A percentile compares a stretch with the other conserved stretches of the same genome.
phyloP scores from a whole-genome alignment of 1,140 invertebrate species.

The Galendromus occidentalis region DNA sequence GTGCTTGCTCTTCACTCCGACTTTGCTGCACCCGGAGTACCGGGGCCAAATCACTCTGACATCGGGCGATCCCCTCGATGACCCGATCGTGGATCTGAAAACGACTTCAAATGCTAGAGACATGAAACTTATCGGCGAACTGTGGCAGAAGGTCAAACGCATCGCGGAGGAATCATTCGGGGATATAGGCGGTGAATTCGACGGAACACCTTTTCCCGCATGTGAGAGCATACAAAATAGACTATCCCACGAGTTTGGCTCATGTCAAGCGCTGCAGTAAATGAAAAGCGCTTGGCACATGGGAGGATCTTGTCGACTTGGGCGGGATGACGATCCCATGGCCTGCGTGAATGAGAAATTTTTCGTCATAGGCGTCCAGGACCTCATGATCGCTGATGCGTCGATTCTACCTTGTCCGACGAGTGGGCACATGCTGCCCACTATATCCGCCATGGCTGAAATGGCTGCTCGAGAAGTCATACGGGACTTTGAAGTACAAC shows the following conservation, averaged over 20 bases:
- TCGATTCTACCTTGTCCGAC: not conserved
- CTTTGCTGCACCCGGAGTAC: not conserved
- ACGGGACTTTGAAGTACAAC: too few species aligned
- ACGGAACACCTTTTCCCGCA: not conserved
- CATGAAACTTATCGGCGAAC: not conserved
- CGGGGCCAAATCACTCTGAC: not conserved
- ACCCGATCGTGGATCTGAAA: not conserved
- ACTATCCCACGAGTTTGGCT: not conserved
- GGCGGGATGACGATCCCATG: not conserved
- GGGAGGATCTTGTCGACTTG: not conserved
- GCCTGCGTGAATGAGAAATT: not conserved
- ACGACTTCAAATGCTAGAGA: not conserved
- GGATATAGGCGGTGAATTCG: not conserved
- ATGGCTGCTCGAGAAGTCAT: not conserved
- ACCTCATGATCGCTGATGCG: not conserved
- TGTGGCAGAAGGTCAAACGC: not conserved
- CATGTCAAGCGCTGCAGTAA: not conserved
- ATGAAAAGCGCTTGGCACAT: not conserved
- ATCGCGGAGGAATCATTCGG: not conserved
- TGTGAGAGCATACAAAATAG: not conserved
- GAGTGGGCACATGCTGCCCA: not conserved
- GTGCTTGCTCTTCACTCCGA: not conserved
- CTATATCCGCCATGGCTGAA: not conserved
- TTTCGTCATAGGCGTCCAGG: not conserved
- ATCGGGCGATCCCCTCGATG: not conserved